Evolutionary conservation across 2,113 vertebrate genomes (phyloP), one percentile per base, ranked within the genome.

Genomic region (Callipepla squamata): DNA sequence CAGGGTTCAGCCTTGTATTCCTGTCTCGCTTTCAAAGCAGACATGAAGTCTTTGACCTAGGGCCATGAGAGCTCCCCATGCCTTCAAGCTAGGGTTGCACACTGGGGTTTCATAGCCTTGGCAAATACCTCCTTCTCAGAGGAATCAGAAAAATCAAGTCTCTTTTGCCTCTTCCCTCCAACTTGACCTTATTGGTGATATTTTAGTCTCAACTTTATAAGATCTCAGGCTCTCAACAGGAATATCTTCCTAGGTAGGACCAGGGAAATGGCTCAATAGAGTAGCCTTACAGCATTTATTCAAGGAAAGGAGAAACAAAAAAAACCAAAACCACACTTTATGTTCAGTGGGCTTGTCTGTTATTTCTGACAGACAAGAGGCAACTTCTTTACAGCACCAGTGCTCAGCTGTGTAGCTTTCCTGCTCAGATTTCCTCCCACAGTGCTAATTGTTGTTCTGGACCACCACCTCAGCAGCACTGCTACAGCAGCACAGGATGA

Each of bases 11-110:
- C 57, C 16, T 5, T 0, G 2, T 6, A 2, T 30, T 62, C 55
- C 69, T 21, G 26, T 3, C 53, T 38, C 34, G 15, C 73, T 12
- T 36, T 3, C 55, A 14, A 4, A 22, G 11, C 51, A 45, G 15
- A 13, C 8, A n/a, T 15, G 22, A 1, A 0, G 6, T 28, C 85
- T 66, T 10, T 13, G 4, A 3, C 32, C 70, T 42, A 7, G 6
- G 19, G 22, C 57, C 57, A 44, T 0, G 0, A 36, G 61, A 30
- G 45, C 28, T 61, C 68, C 36, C 59, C 1, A 0, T 6, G 23
- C 36, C 66, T n/a, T 15, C 5, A 19, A 45, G 23, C 51, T 62
- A 30, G 82, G 38, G 72, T 18, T 57, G 30, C 80, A 38, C 2
- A 0, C 18, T 42, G 7, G 3, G 48, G 17, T 15, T 77, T 1